Base-by-base conservation (phyloP, 2,797 vertebrate species). In the Diceros bicornis region DNA sequence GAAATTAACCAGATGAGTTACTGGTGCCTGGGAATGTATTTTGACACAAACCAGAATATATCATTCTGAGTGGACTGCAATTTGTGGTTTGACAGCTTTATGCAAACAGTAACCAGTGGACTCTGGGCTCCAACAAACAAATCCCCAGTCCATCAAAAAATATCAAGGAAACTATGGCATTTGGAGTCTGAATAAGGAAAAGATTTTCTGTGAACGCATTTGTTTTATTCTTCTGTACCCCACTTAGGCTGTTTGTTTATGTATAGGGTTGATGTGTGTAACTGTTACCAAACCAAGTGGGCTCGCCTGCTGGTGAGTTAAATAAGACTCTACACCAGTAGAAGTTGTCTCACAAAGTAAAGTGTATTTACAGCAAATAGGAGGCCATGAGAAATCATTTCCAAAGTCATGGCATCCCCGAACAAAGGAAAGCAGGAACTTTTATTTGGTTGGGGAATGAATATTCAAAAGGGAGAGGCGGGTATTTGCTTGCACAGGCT, bases 131-230 rank as follows among this genome's bases (percentile, higher is more conserved):
- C 34, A 52, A 75, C 25, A 92, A 92, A 71, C 14, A 86, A 32
- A 86, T 68, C 57, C 16, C 41, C 20, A 71, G 32, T 91, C 23
- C n/a, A 59, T 50, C 9, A 41, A 50, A 32, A 4, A 72, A 79
- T 12, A 66, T 2, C 81, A 16, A 41, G 50, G 69, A 87, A 91
- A 81, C 44, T 34, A 79, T 14, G 34, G 29, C 12, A 90, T 74
- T 90, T 74, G 94, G 85, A 41, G 11, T 57, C 41, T 91, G 81
- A 93, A 79, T 59, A 41, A 81, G 75, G 32, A 72, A 86, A 79
- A 72, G 6, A 66, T 41, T 86, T 86, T 81, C n/a, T 81, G 59
- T 79, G 74, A 94, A 91, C 1, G 0, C 16, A 59, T 81, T 94
- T 93, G 11, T 61, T 50, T 50, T 64, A 72, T 37, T 82, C 47